Base-by-base conservation (phyloP, 2,797 vertebrate species). In the Chlorospingus semifuscus region DNA sequence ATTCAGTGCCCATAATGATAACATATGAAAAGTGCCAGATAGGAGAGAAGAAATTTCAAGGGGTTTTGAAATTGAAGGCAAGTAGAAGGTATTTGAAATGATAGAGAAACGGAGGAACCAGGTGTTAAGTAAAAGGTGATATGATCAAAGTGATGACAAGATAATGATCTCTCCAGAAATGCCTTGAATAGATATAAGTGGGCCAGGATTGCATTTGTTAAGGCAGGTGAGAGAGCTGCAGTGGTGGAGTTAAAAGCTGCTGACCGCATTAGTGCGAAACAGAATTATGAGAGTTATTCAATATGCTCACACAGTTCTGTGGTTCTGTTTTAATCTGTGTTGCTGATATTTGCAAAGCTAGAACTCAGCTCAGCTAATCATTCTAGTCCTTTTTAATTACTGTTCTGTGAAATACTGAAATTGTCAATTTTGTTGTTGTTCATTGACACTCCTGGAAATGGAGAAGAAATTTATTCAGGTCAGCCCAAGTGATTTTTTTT, bases 81-180 rank as follows among this genome's bases (percentile, higher is more conserved):
- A 84, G 44, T 87, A n/a, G 86, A 50, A 82, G 37, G 41, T 79
- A 36, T 46, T 93, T 84, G 63, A 93, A 82, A n/a, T 11, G 32
- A 69, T 68, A 47, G 46, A n/a, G 47, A 70, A 84, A 81, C 39
- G 0, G 0, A 72, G 24, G 36, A 89, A 52, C 26, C 29, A 70
- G 16, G 36, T 66, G 52, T 87, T 82, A 63, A 90, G 77, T 61
- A 82, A 70, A 41, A 44, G 27, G 15, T 69, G 55, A 41, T 83
- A 15, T 4, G 46, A 91, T 88, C 69, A 63, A 88, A 93, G 57
- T 61, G 61, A 44, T 81, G 76, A 70, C 63, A 81, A 82, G 83
- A 49, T 91, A 81, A 94, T 59, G 66, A 76, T 94, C 23, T 95
- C 70, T 87, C 59, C 53, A 69, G 59, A 68, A 93, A 52, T 83